A percentile compares a stretch with the other conserved stretches of the same genome.
These are phyloP conservation scores for Clupea harengus DNA, from an alignment of 2,113 vertebrate genomes.

Conservation along the genomic window DNA sequence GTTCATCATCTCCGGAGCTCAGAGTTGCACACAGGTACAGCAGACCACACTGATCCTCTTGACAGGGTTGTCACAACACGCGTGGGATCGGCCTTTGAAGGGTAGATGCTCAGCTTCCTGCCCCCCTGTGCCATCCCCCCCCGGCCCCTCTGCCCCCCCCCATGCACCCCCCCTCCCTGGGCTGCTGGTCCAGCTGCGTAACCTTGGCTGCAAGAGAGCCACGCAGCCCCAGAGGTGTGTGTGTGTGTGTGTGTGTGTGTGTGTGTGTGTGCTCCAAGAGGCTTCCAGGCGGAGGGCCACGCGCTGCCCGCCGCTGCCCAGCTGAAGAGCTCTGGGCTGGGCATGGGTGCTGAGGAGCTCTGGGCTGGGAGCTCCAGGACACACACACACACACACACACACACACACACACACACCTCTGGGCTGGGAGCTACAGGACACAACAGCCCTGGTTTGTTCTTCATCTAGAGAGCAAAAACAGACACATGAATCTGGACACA, in stretches of 20 bases:
- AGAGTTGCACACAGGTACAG: slow-evolving; percentile 67
- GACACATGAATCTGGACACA: slow-evolving; percentile 46
- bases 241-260: no score
- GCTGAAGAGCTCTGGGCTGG: slow-evolving; percentile 65
- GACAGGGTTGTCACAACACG: slow-evolving; percentile 73
- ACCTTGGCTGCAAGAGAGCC: slow-evolving; percentile 72
- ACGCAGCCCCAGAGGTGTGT: slow-evolving; percentile 47
- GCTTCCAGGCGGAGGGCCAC: slow-evolving; percentile 53
- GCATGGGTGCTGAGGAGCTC: slow-evolving; percentile 57
- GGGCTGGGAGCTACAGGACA: no score
- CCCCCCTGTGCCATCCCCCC: no score
- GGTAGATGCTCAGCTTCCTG: slow-evolving; percentile 66
- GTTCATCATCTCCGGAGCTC: slow-evolving; percentile 50
- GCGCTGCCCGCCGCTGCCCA: slow-evolving; percentile 54
- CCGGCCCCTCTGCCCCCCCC: no score
- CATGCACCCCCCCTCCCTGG: not conserved
- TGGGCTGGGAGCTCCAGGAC: slow-evolving; percentile 52
- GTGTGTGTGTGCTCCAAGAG: slow-evolving; percentile 49
- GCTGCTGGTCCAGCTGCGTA: slow-evolving; percentile 44
- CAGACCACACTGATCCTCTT: slow-evolving; percentile 71
- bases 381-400: no score
- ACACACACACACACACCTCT: no score
- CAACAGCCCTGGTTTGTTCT: not conserved
- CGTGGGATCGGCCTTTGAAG: slow-evolving; percentile 66
- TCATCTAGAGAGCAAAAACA: slow-evolving; percentile 40